phyloP scores from a whole-genome alignment of 2,888 invertebrate species.

The Cosmia pyralina region DNA sequence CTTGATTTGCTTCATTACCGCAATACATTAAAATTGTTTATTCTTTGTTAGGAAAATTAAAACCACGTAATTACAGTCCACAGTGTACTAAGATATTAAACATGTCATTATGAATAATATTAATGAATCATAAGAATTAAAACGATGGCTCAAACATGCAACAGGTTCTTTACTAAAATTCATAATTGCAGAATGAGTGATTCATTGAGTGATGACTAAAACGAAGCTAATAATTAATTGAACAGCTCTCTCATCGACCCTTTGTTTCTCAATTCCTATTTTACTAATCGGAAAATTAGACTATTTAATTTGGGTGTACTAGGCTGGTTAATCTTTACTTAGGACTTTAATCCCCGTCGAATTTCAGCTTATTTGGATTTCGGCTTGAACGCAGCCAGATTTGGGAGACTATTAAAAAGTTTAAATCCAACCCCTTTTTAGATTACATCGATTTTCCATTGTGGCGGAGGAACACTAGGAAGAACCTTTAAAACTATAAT shows the following conservation, averaged over 20 bases:
- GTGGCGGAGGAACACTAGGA: not conserved
- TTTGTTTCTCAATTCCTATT: not conserved
- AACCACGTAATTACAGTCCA: constrained; percentile 18
- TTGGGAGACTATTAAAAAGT: constrained; percentile 23
- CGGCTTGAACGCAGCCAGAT: not conserved
- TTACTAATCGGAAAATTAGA: constrained; percentile 9
- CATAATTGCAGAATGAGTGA: constrained; percentile 15
- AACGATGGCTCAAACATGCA: constrained; percentile 18
- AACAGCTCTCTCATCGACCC: not conserved
- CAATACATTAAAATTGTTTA: constrained; percentile 18
- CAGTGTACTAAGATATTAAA: constrained; percentile 7
- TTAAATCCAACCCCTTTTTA: constrained; percentile 23
- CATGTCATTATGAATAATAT: constrained; percentile 34
- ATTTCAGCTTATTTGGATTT: constrained; percentile 10
- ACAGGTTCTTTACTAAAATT: constrained; percentile 9
- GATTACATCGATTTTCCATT: constrained; percentile 22
- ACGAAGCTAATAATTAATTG: constrained; percentile 9
- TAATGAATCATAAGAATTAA: constrained; percentile 41
- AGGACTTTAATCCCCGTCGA: not conserved
- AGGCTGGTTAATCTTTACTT: constrained; percentile 8
- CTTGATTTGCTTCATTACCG: constrained; percentile 3
- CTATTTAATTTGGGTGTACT: constrained; percentile 3
- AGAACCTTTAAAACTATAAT: not conserved
- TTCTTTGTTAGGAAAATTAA: constrained; percentile 16
- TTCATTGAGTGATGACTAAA: constrained; percentile 2